phyloP scores from a whole-genome alignment of 2,888 invertebrate species.

The Criorhina ranunculi region DNA sequence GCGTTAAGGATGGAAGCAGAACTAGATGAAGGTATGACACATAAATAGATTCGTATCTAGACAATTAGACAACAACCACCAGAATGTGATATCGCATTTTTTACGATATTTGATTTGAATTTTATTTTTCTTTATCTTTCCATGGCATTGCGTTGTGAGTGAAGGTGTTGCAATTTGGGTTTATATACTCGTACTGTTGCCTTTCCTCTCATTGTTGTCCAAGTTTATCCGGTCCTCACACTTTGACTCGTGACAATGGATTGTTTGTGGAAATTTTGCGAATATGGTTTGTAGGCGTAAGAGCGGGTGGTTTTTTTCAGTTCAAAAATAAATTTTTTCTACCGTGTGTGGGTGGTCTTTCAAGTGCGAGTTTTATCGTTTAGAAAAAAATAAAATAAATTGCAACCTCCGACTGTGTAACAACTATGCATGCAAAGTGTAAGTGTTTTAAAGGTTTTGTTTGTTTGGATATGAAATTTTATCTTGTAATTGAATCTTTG shows the following conservation, averaged over 20 bases:
- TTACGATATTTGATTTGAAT: conserved; percentile 24
- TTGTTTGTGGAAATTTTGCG: background rate
- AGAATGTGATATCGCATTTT: background rate
- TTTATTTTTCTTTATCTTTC: conserved; percentile 6
- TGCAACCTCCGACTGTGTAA: no score
- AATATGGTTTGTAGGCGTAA: background rate
- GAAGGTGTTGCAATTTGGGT: background rate
- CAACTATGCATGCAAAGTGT: no score
- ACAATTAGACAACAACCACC: background rate
- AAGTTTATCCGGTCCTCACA: conserved; percentile 14
- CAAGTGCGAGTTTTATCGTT: no score
- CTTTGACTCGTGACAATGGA: conserved; percentile 15
- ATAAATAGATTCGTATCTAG: background rate
- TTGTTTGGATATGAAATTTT: no score
- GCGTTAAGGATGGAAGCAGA: background rate
- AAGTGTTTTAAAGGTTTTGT: no score
- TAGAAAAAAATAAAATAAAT: no score
- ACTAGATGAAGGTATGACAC: conserved; percentile 16
- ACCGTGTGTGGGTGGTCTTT: background rate
- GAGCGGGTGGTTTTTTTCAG: background rate
- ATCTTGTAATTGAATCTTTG: no score
- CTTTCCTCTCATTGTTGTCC: background rate
- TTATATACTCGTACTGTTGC: no score
- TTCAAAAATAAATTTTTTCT: background rate
- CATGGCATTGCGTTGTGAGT: background rate